Conservation (phyloP, 2,888 invertebrate genomes). For the Caprella mutica region DNA sequence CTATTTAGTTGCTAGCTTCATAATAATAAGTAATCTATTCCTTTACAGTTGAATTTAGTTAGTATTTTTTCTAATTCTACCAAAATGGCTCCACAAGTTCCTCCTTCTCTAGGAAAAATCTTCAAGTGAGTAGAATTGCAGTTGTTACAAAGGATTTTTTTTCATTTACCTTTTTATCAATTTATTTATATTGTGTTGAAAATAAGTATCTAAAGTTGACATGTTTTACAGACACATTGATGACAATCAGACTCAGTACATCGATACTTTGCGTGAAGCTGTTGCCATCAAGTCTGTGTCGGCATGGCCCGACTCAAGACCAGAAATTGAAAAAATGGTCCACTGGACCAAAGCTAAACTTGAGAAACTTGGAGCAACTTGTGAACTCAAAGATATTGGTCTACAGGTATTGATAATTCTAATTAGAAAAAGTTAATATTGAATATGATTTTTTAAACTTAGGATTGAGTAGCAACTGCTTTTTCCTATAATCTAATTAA, state of each 20-base stretch:
- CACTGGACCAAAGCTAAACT: constrained; percentile 64
- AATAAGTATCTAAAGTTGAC: no score
- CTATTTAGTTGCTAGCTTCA: no score
- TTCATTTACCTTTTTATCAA: no score
- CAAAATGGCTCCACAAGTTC: no score
- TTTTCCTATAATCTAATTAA: neutral
- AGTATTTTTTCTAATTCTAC: no score
- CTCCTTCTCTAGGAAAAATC: no score
- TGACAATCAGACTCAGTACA: constrained; percentile 59
- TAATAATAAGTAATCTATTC: no score
- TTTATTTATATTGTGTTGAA: no score
- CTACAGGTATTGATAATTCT: constrained; percentile 44
- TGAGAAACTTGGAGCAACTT: constrained; percentile 56
- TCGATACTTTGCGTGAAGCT: constrained; percentile 64
- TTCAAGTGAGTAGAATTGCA: no score
- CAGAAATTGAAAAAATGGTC: constrained; percentile 72
- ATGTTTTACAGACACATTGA: constrained; percentile 59
- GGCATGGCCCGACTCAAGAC: constrained; percentile 68
- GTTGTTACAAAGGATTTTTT: no score
- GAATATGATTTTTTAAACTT: neutral
- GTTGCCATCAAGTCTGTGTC: constrained; percentile 94
- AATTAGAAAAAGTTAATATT: neutral
- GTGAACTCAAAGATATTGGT: constrained; percentile 65
- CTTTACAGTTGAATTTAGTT: no score
- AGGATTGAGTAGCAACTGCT: neutral